Evolutionary conservation across 2,888 invertebrate species (phyloP), one percentile per base, ranked within the genome.

Genomic region (Alcis repandata): DNA sequence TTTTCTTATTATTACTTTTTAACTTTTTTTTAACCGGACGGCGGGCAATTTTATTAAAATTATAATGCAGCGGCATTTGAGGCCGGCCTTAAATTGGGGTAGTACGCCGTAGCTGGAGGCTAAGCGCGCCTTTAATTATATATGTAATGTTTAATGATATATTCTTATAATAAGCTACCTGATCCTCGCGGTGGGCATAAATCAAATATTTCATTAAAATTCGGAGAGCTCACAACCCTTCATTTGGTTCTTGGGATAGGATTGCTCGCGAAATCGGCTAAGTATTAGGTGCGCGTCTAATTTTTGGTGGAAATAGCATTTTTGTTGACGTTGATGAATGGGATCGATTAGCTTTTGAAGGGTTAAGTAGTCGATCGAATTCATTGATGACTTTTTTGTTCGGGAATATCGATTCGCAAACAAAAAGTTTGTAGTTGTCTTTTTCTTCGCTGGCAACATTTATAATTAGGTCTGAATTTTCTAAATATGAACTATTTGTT

Each of bases 201-300:
- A 93, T 93, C 92, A 93, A 92, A 92, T 90, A 91, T 92, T 93
- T 92, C 92, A 93, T 93, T 93, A 93, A 92, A 92, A 88, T 85
- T 88, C 87, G 84, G 83, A 83, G 78, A 84, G 86, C 80, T 85
- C 78, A 79, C 86, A 92, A 90, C 92, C 92, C 92, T 92, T 92
- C 85, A 91, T 90, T 91, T 87, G 76, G 78, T 75, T 77, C 71
- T 62, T 60, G 70, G 77, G 74, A 78, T 86, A 81, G 80, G 81
- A 84, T 83, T 85, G 87, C 80, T 87, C 77, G 89, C 90, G 79
- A 88, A 88, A 86, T 83, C 76, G 73, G 78, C 82, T 81, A 79
- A 79, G 79, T 79, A 79, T 81, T 79, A 79, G 76, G 80, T 74
- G 77, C 72, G 72, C 72, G 73, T 72, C 83, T 85, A 84, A 83